phyloP scores from a whole-genome alignment of 2,888 invertebrate genomes.

The Acanthosepion lycidas region DNA sequence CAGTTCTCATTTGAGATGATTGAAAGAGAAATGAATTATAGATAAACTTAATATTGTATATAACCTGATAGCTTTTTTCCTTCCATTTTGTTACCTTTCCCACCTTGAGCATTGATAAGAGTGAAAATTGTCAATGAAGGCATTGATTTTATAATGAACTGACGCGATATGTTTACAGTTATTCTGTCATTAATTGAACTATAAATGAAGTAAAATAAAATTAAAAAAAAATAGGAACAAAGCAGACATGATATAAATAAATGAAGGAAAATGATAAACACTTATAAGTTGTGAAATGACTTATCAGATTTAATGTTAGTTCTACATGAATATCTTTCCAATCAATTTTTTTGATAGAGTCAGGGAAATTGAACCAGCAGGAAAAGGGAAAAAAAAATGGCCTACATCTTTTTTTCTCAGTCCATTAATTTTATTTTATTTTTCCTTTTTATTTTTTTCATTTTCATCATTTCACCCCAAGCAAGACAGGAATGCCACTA shows the following conservation, averaged over 20 bases:
- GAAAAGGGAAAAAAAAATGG: not conserved
- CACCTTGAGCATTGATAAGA: not conserved
- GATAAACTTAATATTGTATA: not conserved
- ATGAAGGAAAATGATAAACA: not conserved
- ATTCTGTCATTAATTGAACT: not conserved
- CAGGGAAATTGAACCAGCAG: not conserved
- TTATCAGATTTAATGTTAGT: not conserved
- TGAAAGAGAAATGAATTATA: not conserved
- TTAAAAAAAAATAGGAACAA: not conserved
- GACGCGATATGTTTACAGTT: not conserved
- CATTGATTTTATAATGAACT: not conserved
- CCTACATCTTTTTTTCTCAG: not conserved
- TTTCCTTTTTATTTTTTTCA: no score
- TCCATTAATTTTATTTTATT: not conserved
- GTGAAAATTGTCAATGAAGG: not conserved
- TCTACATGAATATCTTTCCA: not conserved
- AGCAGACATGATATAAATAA: not conserved
- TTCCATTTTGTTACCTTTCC: not conserved
- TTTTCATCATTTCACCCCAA: no score
- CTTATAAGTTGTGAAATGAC: not conserved
- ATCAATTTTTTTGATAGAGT: not conserved
- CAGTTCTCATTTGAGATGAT: not conserved
- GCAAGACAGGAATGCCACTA: no score
- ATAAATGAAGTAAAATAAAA: not conserved
- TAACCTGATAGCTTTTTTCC: not conserved